Evolutionary conservation across 1,140 invertebrate species (phyloP).

Genomic region (Ridgeia piscesae): DNA sequence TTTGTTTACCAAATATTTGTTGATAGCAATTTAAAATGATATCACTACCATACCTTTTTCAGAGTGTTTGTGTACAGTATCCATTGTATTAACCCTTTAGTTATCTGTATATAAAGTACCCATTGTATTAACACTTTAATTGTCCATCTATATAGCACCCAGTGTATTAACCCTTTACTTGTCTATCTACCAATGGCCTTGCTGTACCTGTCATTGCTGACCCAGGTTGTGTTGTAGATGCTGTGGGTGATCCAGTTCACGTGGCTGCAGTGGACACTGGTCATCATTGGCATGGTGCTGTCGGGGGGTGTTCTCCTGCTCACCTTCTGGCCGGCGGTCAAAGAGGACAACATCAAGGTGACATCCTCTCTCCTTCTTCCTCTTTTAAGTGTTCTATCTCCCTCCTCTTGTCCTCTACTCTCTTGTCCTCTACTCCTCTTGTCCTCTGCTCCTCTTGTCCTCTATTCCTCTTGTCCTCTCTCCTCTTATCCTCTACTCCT

Average conservation of each 20-base stretch:
- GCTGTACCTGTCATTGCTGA: not conserved
- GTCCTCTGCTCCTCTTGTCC: too few relatives aligned
- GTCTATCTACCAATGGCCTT: not conserved
- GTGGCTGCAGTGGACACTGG: constrained; percentile 84
- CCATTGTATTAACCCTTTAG: not conserved
- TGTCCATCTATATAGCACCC: not conserved
- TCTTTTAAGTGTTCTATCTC: too few relatives aligned
- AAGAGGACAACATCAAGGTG: constrained; percentile 60
- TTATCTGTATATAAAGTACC: not conserved
- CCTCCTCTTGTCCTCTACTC: too few relatives aligned
- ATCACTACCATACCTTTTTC: too few relatives aligned
- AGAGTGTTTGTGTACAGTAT: not conserved
- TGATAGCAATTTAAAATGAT: too few relatives aligned
- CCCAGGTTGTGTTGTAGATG: constrained; percentile 60
- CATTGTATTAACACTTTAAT: not conserved
- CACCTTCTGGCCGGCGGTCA: constrained; percentile 77
- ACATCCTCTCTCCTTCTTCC: constrained; percentile 60
- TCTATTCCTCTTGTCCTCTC: constrained; percentile 59
- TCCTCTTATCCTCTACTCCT: not conserved
- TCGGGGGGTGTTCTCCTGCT: constrained; percentile 84
- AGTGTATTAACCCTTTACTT: too few relatives aligned
- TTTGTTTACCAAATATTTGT: not conserved
- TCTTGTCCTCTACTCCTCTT: too few relatives aligned
- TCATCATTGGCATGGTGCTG: constrained; percentile 74
- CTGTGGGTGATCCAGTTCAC: constrained; percentile 82